Evolutionary conservation across 1,140 invertebrate species (phyloP).

Genomic region (Halictus rubicundus): DNA sequence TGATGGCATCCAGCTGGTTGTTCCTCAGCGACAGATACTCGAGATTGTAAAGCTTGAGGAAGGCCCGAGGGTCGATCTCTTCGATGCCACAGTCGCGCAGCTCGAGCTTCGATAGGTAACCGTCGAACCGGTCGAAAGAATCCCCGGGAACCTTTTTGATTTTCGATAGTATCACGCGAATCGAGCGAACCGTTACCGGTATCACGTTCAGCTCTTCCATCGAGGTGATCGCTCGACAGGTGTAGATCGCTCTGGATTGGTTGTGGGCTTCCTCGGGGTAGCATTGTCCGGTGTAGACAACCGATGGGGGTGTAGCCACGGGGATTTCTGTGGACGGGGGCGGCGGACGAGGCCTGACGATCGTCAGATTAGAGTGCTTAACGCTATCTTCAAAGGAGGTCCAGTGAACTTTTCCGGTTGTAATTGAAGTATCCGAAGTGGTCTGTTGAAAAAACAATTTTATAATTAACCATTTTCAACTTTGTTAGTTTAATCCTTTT

Average conservation of each 20-base stretch:
- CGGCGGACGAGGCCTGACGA: not conserved
- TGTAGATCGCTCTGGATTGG: constrained; percentile 20
- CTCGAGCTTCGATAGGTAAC: constrained; percentile 61
- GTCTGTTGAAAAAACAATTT: not conserved
- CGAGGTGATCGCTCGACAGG: constrained; percentile 45
- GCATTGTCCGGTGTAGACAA: constrained; percentile 29
- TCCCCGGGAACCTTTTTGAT: constrained; percentile 49
- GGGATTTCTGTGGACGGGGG: constrained; percentile 27
- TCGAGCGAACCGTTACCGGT: constrained; percentile 46
- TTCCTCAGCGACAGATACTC: constrained; percentile 55
- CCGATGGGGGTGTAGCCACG: constrained; percentile 6
- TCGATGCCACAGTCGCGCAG: constrained; percentile 65
- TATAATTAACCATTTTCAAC: not conserved
- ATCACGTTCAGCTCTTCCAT: constrained; percentile 40
- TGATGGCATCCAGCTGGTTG: constrained; percentile 59
- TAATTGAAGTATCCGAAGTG: not conserved
- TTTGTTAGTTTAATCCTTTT: too few relatives aligned
- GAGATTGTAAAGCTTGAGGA: constrained; percentile 53
- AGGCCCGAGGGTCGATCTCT: constrained; percentile 61
- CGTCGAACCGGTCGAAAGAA: constrained; percentile 58
- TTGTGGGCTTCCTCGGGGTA: constrained; percentile 1
- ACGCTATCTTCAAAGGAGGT: constrained; percentile 48
- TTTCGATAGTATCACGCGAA: constrained; percentile 56
- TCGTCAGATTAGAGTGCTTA: constrained; percentile 33
- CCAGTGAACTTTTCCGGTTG: constrained; percentile 42